These are phyloP conservation scores for Sceliomorpha sp. DNA, from an alignment of 2,888 invertebrate species.

Conservation along the genomic window DNA sequence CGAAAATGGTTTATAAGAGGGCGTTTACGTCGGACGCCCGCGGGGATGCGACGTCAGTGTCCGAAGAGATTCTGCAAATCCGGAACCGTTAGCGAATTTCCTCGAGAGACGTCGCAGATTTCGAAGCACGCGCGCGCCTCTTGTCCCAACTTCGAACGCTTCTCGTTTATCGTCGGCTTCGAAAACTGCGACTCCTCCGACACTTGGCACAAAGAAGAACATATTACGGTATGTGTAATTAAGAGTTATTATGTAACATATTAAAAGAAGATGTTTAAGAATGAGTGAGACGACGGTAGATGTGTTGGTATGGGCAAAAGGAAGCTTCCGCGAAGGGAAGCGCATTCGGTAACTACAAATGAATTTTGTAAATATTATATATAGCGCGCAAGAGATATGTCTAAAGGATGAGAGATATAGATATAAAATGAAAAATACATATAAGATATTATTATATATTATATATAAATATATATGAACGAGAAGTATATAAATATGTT, in stretches of 20 bases:
- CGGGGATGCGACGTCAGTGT: too few species aligned
- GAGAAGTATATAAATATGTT: conserved; percentile 69
- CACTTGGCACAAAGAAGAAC: conserved; percentile 66
- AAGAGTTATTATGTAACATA: conserved; percentile 61
- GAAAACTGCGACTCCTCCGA: conserved; percentile 41
- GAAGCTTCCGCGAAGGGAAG: conserved; percentile 44
- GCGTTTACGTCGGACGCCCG: too few species aligned
- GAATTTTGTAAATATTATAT: conserved; percentile 77
- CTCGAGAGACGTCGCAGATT: not conserved
- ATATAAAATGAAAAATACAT: conserved; percentile 78
- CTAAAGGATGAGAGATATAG: conserved; percentile 72
- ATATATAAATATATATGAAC: conserved; percentile 62
- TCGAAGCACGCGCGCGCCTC: too few species aligned
- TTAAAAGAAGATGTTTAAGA: conserved; percentile 47
- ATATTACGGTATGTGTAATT: conserved; percentile 60
- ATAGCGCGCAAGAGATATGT: conserved; percentile 71
- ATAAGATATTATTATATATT: conserved; percentile 77
- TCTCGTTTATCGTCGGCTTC: conserved; percentile 21
- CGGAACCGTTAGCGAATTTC: not conserved
- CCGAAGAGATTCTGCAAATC: not conserved
- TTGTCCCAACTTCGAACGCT: too few species aligned
- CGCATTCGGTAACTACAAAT: conserved; percentile 66
- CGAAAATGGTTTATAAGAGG: too few species aligned
- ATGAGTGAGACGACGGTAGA: conserved; percentile 47
- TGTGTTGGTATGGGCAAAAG: conserved; percentile 56